These are phyloP conservation scores for Gila robusta DNA, from an alignment of 2,797 vertebrate genomes.

Conservation along the genomic window DNA sequence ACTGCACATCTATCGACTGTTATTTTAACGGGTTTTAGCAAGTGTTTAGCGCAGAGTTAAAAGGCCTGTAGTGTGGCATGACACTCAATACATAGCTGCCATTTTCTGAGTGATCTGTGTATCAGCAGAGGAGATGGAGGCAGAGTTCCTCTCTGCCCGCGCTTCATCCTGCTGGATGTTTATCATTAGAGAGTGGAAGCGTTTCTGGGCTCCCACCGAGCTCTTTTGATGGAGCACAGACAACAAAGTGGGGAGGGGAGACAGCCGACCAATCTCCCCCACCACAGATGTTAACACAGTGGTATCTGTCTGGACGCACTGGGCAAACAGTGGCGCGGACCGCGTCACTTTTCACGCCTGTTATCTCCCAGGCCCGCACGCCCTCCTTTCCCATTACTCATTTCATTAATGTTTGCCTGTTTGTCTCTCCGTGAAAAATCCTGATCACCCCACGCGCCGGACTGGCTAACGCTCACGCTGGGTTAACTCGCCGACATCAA, in stretches of 20 bases:
- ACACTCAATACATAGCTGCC: slow-evolving; percentile 45
- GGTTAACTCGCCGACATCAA: slow-evolving; percentile 64
- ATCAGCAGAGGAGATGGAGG: slow-evolving; percentile 44
- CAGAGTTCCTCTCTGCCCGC: slow-evolving; percentile 52
- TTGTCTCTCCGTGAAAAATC: slow-evolving; percentile 51
- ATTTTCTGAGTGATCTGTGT: slow-evolving; percentile 49
- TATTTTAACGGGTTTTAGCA: background rate
- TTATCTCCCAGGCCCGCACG: slow-evolving; percentile 51
- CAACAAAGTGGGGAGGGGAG: slow-evolving; percentile 64
- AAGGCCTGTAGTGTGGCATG: slow-evolving; percentile 22
- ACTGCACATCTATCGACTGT: background rate
- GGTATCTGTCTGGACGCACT: slow-evolving; percentile 65
- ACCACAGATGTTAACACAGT: slow-evolving; percentile 69
- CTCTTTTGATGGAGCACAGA: slow-evolving; percentile 64
- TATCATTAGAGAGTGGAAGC: slow-evolving; percentile 72
- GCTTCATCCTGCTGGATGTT: slow-evolving; percentile 61
- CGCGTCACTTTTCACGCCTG: slow-evolving; percentile 61
- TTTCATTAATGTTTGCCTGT: slow-evolving; percentile 59
- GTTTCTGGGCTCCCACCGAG: slow-evolving; percentile 70
- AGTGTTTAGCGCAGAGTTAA: background rate
- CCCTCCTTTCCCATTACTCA: slow-evolving; percentile 51
- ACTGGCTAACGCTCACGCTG: slow-evolving; percentile 42
- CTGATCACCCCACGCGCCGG: slow-evolving; percentile 27
- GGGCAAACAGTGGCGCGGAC: slow-evolving; percentile 62
- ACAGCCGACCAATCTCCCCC: slow-evolving; percentile 59